A percentile compares a stretch with the other conserved stretches of the same genome.
Conservation (phyloP, 2,113 vertebrate genomes). For the Lagenorhynchus albirostris region DNA sequence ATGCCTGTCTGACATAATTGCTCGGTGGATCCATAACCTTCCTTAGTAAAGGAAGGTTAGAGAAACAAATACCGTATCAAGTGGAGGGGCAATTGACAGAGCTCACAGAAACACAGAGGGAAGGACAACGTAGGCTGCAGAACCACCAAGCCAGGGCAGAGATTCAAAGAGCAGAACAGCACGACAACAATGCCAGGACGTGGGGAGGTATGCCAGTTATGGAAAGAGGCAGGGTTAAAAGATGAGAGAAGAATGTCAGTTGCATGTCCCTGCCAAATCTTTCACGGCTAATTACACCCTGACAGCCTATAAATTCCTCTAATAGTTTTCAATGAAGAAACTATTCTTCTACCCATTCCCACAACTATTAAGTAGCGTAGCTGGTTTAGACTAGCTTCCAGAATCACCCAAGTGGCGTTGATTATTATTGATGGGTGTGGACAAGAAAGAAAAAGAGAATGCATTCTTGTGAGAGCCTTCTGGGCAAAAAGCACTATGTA, state of each 20-base stretch:
- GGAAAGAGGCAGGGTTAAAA: background rate
- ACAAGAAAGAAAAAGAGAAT: slow-evolving; percentile 7
- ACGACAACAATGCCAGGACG: background rate
- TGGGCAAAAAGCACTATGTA: slow-evolving; percentile 44
- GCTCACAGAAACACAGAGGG: accelerated
- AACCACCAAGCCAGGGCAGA: background rate
- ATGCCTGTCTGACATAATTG: background rate
- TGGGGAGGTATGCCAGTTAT: background rate
- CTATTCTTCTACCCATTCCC: slow-evolving; percentile 39
- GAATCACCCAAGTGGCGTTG: slow-evolving; percentile 35
- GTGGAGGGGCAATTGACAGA: background rate
- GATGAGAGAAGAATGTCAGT: slow-evolving; percentile 35
- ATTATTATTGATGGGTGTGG: slow-evolving; percentile 55
- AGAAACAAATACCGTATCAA: background rate
- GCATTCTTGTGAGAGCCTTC: slow-evolving; percentile 22
- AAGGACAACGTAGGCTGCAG: background rate
- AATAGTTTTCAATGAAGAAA: slow-evolving; percentile 52
- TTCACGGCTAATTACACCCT: slow-evolving; percentile 53
- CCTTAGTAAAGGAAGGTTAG: background rate
- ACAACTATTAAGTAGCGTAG: background rate
- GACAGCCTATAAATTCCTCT: slow-evolving; percentile 61
- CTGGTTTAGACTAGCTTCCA: slow-evolving; percentile 48
- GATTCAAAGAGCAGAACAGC: background rate
- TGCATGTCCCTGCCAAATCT: background rate
- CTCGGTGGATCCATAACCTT: too few relatives aligned